A percentile compares a stretch with the other conserved stretches of the same genome.
phyloP scores from a whole-genome alignment of 2,113 vertebrate genomes.

The Rhodinocichla rosea region DNA sequence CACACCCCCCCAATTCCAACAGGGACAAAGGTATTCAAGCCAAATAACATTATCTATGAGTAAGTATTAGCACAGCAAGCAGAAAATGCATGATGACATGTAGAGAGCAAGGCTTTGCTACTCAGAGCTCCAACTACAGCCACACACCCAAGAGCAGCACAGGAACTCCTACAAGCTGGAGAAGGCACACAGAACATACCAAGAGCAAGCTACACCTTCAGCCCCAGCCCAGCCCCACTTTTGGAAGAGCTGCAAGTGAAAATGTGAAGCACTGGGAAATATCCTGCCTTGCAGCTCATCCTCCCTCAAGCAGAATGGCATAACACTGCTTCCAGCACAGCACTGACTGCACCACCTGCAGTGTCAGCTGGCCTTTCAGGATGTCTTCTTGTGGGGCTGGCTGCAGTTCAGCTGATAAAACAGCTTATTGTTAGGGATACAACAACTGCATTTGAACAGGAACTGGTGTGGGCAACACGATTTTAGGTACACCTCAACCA shows the following conservation, averaged over 20 bases:
- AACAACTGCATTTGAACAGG: not conserved
- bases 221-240: not conserved
- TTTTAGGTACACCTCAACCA: not conserved
- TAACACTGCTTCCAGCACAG: not conserved
- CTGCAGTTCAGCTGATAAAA: not conserved
- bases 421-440: not conserved
- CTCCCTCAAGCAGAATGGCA: not conserved
- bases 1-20: not conserved
- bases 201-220: not conserved
- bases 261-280: not conserved
- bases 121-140: not conserved
- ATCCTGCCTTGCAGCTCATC: not conserved
- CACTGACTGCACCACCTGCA: not conserved
- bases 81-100: not conserved
- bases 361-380: not conserved
- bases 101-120: not conserved
- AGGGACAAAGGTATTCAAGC: not conserved
- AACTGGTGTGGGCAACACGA: not conserved
- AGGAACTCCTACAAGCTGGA: fast-evolving
- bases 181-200: not conserved
- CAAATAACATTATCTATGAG: not conserved
- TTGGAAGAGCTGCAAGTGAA: not conserved
- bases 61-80: not conserved
- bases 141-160: not conserved
- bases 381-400: not conserved